Conservation (phyloP, 1,140 invertebrate species). For the Lucilia sericata region DNA sequence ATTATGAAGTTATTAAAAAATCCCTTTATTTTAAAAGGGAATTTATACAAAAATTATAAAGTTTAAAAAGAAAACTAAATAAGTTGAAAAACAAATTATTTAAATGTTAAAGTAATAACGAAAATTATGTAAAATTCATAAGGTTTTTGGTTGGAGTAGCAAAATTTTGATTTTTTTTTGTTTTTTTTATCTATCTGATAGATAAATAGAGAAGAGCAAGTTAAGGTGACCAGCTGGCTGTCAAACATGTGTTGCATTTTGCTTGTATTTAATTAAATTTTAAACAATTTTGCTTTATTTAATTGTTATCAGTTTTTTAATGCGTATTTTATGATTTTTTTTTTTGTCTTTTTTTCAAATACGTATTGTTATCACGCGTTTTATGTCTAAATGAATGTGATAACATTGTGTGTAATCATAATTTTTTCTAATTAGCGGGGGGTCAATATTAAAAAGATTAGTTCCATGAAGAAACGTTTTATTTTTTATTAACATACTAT, state of each 20-base stretch:
- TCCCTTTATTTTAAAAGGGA: too few species aligned
- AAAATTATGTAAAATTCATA: too few species aligned
- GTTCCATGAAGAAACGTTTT: not conserved
- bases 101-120: too few species aligned
- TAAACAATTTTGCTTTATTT: not conserved
- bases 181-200: too few species aligned
- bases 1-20: not conserved
- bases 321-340: not conserved
- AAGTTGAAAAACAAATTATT: too few species aligned
- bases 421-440: not conserved
- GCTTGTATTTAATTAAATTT: not conserved
- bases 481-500: too few species aligned
- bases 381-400: not conserved
- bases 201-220: too few species aligned
- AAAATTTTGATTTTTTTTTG: too few species aligned
- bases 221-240: too few species aligned
- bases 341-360: not conserved
- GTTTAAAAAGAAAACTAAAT: too few species aligned
- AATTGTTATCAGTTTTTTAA: constrained; percentile 9
- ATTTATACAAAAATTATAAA: too few species aligned
- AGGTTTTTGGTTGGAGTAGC: too few species aligned
- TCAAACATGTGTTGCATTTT: not conserved
- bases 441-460: constrained; percentile 2
- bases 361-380: not conserved
- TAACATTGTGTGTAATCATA: not conserved